phyloP scores from a whole-genome alignment of 2,797 vertebrate genomes.

The Sebastes variabilis region DNA sequence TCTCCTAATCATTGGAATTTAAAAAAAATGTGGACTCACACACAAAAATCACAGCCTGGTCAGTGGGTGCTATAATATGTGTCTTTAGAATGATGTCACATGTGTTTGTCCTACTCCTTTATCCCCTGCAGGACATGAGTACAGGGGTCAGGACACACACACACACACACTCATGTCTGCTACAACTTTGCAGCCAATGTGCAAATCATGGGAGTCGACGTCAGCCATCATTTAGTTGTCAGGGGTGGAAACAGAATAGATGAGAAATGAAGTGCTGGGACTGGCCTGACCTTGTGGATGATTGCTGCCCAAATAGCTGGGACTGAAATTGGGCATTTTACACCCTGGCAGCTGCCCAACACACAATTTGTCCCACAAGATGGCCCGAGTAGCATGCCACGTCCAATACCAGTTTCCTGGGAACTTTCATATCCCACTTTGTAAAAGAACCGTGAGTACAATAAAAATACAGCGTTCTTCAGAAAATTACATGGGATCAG shows the following conservation, averaged over 20 bases:
- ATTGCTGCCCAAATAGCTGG: slow-evolving; percentile 83
- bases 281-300: slow-evolving; percentile 80
- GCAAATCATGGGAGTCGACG: slow-evolving; percentile 76
- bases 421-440: slow-evolving; percentile 61
- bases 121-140: slow-evolving; percentile 66
- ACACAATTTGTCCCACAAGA: slow-evolving; percentile 79
- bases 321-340: slow-evolving; percentile 86
- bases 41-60: slow-evolving; percentile 36
- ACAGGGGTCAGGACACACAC: slow-evolving; percentile 48
- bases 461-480: slow-evolving; percentile 51
- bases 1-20: slow-evolving; percentile 23
- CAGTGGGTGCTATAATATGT: slow-evolving; percentile 64
- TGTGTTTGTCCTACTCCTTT: slow-evolving; percentile 78
- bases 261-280: slow-evolving; percentile 80
- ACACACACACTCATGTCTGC: slow-evolving; percentile 24
- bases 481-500: slow-evolving; percentile 51
- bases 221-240: slow-evolving; percentile 83
- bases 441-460: slow-evolving; percentile 27
- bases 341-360: slow-evolving; percentile 85
- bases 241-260: slow-evolving; percentile 77
- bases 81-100: slow-evolving; percentile 80
- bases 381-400: slow-evolving; percentile 66
- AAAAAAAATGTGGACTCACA: slow-evolving; percentile 1
- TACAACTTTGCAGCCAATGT: slow-evolving; percentile 54
- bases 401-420: slow-evolving; percentile 73